These are phyloP conservation scores for Lapara coniferarum DNA, from an alignment of 2,888 invertebrate genomes.

Conservation along the genomic window DNA sequence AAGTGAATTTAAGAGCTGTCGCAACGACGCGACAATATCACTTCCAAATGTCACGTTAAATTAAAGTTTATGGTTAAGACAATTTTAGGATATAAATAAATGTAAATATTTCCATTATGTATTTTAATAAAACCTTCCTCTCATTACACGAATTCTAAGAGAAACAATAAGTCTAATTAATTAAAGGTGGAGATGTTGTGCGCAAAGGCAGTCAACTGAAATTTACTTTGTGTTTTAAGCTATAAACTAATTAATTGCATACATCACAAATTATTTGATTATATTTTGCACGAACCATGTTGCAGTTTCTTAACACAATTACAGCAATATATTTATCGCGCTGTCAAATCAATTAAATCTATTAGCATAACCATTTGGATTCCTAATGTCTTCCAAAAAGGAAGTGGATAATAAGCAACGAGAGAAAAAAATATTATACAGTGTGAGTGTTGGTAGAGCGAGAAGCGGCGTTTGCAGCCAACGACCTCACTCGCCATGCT, in stretches of 20 bases:
- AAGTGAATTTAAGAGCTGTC: constrained; percentile 41
- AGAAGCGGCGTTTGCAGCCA: constrained; percentile 42
- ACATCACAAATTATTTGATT: neutral
- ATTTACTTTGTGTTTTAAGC: neutral
- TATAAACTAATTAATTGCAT: neutral
- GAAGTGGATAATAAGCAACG: neutral
- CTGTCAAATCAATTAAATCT: neutral
- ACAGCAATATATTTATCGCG: constrained; percentile 1
- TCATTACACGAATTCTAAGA: neutral
- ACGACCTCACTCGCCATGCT: constrained; percentile 63
- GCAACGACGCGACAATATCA: constrained; percentile 12
- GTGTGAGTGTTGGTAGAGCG: constrained; percentile 8
- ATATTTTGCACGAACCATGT: neutral
- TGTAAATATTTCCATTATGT: constrained; percentile 61
- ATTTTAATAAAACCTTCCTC: constrained; percentile 40
- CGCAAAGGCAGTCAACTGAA: too few relatives aligned
- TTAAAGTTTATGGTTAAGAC: constrained; percentile 32
- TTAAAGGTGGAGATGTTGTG: neutral
- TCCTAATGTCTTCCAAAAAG: neutral
- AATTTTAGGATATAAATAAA: constrained; percentile 51
- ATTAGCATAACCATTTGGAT: neutral
- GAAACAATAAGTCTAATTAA: neutral
- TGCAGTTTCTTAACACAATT: neutral
- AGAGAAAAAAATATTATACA: constrained; percentile 6
- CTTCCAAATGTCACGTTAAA: constrained; percentile 10